Evolutionary conservation across 2,113 vertebrate genomes (phyloP), one percentile per base, ranked within the genome.

Genomic region (Sisor rabdophorus): DNA sequence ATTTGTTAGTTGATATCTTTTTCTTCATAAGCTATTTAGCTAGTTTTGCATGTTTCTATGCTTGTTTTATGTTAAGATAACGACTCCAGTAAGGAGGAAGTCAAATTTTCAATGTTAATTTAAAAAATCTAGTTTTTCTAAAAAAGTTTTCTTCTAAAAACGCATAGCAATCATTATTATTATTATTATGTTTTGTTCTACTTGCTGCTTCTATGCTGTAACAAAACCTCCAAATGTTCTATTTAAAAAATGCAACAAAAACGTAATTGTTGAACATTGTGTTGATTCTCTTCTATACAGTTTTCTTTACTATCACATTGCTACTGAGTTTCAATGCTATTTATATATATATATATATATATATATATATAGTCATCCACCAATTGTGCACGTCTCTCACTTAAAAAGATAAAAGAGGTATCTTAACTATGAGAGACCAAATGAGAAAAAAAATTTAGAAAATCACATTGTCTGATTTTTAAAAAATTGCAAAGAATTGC

Each of bases 241-340:
- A 30, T 50, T 73, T 73, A 5, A 2, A 15, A 30, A 7, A 22
- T 32, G 4, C 19, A 15, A 0, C 50, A 59, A 52, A 13, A n/a
- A 36, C 32, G 52, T 67, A 19, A 53, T 68, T 73, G 16, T 48
- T 24, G 67, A 22, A 68, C 48, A 17, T 28, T 72, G 30, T 75
- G 75, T 68, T 60, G 72, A 74, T 55, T 67, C n/a, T 67, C 28
- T 53, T 61, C 52, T 78, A 73, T 68, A 65, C 22, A 59, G 53
- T 19, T 71, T 63, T 48, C 67, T 80, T 68, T n/a, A n/a, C 22
- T 22, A 55, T 68, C 44, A 32, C 72, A 81, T 79, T 24, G 67
- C 80, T 82, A 82, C 80, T 82, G 82, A 71, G 24, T 71, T 63
- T n/a, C n/a, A n/a, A n/a, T n/a, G n/a, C n/a, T n/a, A n/a, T n/a